Percentiles rank a stretch among this genome's conserved stretches.
Evolutionary conservation across 2,888 invertebrate species (phyloP).

Genomic region (Sipunculus nudus): DNA sequence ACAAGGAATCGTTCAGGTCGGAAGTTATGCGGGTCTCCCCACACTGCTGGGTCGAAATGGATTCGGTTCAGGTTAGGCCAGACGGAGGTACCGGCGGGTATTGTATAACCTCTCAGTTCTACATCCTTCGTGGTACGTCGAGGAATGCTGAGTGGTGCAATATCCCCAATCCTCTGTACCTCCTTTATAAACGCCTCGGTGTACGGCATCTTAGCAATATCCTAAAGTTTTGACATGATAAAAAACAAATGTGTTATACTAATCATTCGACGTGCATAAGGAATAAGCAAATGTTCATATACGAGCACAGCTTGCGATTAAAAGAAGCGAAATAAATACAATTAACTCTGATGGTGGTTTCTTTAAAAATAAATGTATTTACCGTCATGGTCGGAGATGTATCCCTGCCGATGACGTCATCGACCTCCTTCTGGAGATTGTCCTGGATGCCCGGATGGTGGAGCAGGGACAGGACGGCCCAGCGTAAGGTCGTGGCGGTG

Average conservation of each 20-base stretch:
- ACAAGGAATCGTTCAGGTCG: conserved; percentile 7
- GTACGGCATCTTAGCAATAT: conserved; percentile 15
- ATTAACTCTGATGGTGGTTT: too few species aligned
- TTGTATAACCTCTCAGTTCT: conserved; percentile 8
- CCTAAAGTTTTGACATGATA: too few species aligned
- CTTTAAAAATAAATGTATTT: too few species aligned
- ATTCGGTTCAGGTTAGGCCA: conserved; percentile 10
- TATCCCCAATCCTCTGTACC: conserved; percentile 35
- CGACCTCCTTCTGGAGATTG: conserved; percentile 23
- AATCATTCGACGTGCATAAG: too few species aligned
- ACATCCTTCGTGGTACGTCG: conserved; percentile 24
- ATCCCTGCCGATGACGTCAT: conserved; percentile 56
- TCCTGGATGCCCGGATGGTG: conserved; percentile 35
- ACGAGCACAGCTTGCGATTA: too few species aligned
- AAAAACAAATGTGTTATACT: too few species aligned
- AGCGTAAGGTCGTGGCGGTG: conserved; percentile 39
- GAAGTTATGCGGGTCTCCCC: conserved; percentile 7
- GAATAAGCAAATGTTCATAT: too few species aligned
- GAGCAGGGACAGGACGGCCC: conserved; percentile 39
- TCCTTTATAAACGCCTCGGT: conserved; percentile 43
- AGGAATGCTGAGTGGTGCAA: conserved; percentile 46
- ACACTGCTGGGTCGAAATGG: conserved; percentile 7
- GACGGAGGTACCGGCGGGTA: conserved; percentile 12
- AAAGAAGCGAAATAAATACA: too few species aligned
- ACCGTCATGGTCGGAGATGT: conserved; percentile 23